These are phyloP conservation scores for Hypothenemus hampei DNA, from an alignment of 1,140 invertebrate genomes.

Conservation along the genomic window DNA sequence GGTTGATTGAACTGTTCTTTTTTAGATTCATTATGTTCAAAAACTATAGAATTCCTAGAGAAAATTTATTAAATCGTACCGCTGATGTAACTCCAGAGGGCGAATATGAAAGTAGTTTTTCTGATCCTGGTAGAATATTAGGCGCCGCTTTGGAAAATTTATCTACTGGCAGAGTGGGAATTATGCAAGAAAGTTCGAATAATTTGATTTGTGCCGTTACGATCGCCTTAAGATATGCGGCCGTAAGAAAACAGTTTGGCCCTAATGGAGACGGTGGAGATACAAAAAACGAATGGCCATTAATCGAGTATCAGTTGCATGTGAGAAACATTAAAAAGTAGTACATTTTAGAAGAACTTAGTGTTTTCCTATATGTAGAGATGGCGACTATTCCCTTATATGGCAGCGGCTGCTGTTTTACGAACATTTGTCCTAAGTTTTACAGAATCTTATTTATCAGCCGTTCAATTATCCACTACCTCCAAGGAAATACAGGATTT, in stretches of 20 bases:
- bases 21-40: constrained; percentile 81
- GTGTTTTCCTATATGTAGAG: constrained; percentile 55
- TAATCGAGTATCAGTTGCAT: constrained; percentile 89
- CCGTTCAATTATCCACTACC: constrained; percentile 35
- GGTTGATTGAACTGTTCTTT: neutral
- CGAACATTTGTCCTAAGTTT: constrained; percentile 64
- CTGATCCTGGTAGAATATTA: constrained; percentile 71
- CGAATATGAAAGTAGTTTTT: constrained; percentile 72
- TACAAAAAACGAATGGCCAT: constrained; percentile 60
- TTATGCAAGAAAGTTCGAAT: constrained; percentile 69
- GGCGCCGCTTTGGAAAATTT: constrained; percentile 80
- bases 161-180: constrained; percentile 74
- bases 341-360: neutral
- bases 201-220: constrained; percentile 69
- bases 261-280: constrained; percentile 52
- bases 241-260: constrained; percentile 85
- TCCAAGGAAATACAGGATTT: constrained; percentile 32
- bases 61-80: constrained; percentile 81
- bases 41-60: constrained; percentile 79
- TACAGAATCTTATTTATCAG: constrained; percentile 38
- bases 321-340: constrained; percentile 46
- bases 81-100: constrained; percentile 84
- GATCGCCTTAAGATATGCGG: constrained; percentile 88
- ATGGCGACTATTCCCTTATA: constrained; percentile 85
- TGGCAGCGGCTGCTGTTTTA: constrained; percentile 77